A percentile compares a stretch with the other conserved stretches of the same genome.
Evolutionary conservation across 2,113 vertebrate species (phyloP).

Genomic region (Archocentrus centrarchus): DNA sequence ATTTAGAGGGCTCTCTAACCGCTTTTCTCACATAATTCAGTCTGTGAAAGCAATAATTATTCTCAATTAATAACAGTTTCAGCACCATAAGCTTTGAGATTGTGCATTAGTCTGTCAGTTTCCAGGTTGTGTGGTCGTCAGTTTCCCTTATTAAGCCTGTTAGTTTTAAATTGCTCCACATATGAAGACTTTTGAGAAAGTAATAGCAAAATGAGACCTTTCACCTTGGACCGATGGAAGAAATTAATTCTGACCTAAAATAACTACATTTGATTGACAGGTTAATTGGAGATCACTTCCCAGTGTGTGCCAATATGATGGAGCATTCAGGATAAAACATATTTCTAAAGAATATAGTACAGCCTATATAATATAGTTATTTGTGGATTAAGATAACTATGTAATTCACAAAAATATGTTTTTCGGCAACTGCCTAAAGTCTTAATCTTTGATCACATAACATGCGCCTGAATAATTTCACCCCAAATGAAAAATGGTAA

Average conservation of each 20-base stretch:
- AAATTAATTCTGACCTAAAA: conserved; percentile 36
- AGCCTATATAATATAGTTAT: not conserved
- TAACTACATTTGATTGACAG: conserved; percentile 50
- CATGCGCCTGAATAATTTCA: not conserved
- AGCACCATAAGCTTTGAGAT: conserved; percentile 44
- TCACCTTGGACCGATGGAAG: conserved; percentile 52
- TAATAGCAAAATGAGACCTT: conserved; percentile 71
- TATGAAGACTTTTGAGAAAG: conserved; percentile 50
- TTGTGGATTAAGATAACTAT: not conserved
- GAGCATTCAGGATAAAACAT: not conserved
- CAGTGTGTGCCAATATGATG: not conserved
- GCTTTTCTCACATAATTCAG: conserved; percentile 45
- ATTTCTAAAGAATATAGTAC: not conserved
- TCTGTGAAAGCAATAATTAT: conserved; percentile 64
- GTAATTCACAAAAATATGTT: not conserved
- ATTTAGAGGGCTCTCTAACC: conserved; percentile 25
- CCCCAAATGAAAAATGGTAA: not conserved
- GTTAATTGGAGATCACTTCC: conserved; percentile 37
- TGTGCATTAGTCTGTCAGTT: conserved; percentile 53
- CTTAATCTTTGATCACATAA: not conserved
- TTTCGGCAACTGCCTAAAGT: not conserved
- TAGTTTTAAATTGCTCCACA: conserved; percentile 49
- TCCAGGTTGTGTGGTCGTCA: conserved; percentile 21
- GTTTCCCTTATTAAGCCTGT: conserved; percentile 51
- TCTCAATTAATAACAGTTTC: conserved; percentile 64